Base-by-base conservation (phyloP, 2,888 invertebrate species). In the Andrena camellia region DNA sequence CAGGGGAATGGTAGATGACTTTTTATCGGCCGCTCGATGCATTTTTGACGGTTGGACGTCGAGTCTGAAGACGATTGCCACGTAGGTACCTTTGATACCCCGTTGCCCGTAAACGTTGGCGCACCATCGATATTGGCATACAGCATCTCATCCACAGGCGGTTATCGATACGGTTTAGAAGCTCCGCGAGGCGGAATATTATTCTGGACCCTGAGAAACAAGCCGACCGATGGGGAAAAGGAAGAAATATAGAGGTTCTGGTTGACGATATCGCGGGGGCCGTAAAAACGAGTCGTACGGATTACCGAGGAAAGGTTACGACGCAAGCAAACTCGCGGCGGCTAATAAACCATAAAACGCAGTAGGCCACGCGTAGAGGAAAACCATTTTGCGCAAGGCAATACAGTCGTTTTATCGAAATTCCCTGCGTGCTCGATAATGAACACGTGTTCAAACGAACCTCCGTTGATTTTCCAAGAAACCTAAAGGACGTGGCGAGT, bases 261-360 rank as follows among this genome's bases (percentile, higher is more conserved):
- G n/a, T 54, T 33, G 50, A 60, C 62, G 72, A 59, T 86, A 86
- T 85, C 76, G 73, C 73, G 73, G 66, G 54, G 71, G 26, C 62
- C 78, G 59, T 86, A 88, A 88, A 88, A 81, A 84, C 8, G 6
- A 33, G 23, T 48, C 50, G 60, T 79, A 52, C 72, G 82, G 79
- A 85, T 79, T 78, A 81, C 80, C 70, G 64, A 29, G 54, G 69
- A 69, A 81, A 63, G 75, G 81, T 89, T 87, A 88, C 78, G 86
- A 82, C 66, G 42, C 63, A 26, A 59, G 82, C 79, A 76, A 83
- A 63, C 81, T 79, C 72, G 63, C 66, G 68, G 74, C 67, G 73
- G 78, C 78, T 87, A 84, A 86, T 89, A 89, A 84, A 86, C 73
- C 67, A 78, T 87, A 84, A 89, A 89, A 83, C 72, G 76, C 71